Conservation (phyloP, 2,113 vertebrate genomes). For the Brachyhypopomus occidentalis region DNA sequence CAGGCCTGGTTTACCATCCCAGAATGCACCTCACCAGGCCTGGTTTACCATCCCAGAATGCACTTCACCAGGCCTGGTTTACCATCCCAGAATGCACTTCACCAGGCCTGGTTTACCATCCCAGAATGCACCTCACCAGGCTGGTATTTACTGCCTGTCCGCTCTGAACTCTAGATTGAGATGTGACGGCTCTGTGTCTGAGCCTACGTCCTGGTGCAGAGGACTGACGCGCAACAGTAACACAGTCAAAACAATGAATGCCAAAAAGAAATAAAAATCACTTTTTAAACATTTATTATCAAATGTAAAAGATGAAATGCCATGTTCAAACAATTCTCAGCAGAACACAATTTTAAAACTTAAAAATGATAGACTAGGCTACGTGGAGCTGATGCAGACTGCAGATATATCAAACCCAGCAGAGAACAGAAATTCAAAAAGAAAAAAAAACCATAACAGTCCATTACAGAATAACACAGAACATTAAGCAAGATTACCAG, state of each 20-base stretch:
- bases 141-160: too few relatives aligned
- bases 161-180: too few relatives aligned
- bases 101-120: too few relatives aligned
- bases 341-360: conserved; percentile 46
- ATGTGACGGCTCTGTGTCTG: too few relatives aligned
- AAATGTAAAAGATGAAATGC: conserved; percentile 77
- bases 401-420: conserved; percentile 67
- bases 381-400: conserved; percentile 69
- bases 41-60: too few relatives aligned
- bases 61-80: too few relatives aligned
- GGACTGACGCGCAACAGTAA: too few relatives aligned
- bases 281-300: conserved; percentile 82
- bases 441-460: conserved; percentile 59
- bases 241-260: conserved; percentile 55
- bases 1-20: too few relatives aligned
- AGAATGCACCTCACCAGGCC: too few relatives aligned
- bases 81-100: too few relatives aligned
- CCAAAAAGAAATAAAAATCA: conserved; percentile 66
- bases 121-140: too few relatives aligned
- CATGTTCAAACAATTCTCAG: conserved; percentile 76
- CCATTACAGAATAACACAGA: conserved; percentile 77
- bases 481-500: conserved; percentile 82
- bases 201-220: too few relatives aligned
- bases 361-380: conserved; percentile 63
- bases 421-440: conserved; percentile 51